A percentile compares a stretch with the other conserved stretches of the same genome.
These are phyloP conservation scores for Zosterops japonicus DNA, from an alignment of 2,113 vertebrate species.

Conservation along the genomic window DNA sequence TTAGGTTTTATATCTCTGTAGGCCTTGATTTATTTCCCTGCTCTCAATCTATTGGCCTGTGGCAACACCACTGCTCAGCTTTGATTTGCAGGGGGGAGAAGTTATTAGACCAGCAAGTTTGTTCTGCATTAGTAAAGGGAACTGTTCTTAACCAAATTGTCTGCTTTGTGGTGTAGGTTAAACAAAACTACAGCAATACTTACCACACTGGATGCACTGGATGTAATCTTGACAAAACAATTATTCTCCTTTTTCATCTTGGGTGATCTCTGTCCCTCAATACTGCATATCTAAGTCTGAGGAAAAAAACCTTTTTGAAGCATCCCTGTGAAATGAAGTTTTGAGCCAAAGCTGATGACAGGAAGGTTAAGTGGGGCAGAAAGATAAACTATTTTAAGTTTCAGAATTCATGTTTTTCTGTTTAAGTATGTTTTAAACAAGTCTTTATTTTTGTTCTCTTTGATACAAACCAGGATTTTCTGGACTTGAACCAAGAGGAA, in stretches of 20 bases:
- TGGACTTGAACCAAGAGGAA: not conserved
- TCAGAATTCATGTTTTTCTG: not conserved
- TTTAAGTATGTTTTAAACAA: not conserved
- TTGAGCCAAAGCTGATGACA: not conserved
- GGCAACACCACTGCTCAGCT: constrained; percentile 21
- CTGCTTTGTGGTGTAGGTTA: not conserved
- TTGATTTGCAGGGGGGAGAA: not conserved
- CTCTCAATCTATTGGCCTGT: not conserved
- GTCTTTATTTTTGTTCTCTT: not conserved
- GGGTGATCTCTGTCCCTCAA: not conserved
- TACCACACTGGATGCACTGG: not conserved
- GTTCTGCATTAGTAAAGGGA: not conserved
- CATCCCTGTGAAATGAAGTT: not conserved
- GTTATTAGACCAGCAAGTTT: not conserved
- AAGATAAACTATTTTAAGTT: not conserved
- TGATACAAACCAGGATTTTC: not conserved
- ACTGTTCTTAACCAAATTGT: not conserved
- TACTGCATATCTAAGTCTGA: not conserved
- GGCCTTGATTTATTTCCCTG: constrained; percentile 37
- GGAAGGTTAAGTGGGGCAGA: not conserved
- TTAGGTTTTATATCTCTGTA: constrained; percentile 38
- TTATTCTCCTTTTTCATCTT: not conserved
- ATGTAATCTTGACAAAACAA: not conserved
- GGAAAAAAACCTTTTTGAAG: not conserved
- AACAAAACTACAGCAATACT: not conserved